Base-by-base conservation (phyloP, 2,888 invertebrate genomes). In the Deroplatys truncata region DNA sequence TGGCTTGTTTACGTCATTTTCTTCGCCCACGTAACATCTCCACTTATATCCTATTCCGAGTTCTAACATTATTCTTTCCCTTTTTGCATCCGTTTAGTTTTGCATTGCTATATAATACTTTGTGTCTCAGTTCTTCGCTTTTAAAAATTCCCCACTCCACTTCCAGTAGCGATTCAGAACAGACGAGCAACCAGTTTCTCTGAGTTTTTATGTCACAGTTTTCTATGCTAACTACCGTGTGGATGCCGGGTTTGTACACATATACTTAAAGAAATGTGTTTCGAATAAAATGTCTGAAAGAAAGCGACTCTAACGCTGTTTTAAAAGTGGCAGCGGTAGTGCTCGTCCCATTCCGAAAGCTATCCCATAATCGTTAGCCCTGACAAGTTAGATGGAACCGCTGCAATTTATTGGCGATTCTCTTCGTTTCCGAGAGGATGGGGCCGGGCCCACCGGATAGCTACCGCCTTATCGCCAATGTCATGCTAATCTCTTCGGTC, bases 211-310 rank as follows among this genome's bases (percentile, higher is more conserved):
- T 86, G 82, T 31, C 29, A 29, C 29, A 29, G 86, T 15, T 86
- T 86, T 86, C 86, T 82, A 86, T 86, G 86, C 86, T 86, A 86
- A 86, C 72, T 31, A 31, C 86, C 86, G 20, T 28, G 86, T 82
- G n/a, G 86, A 72, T 2, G 56, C 56, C 25, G 56, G 56, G 56
- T 9, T 72, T 72, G 56, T 72, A 72, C 9, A 72, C 56, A 72
- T 72, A 72, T 20, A 31, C 43, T 35, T 43, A 35, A 35, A 85
- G 84, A 10, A 85, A 85, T 35, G 84, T 35, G 84, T 16, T 25
- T 35, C 31, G n/a, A 85, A 85, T 85, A 35, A 85, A 85, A 85
- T 2, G 43, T 15, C 84, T 35, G n/a, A 85, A 31, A 84, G 31
- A 85, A 31, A 35, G n/a, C 35, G 35, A 72, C 56, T 72, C 56